phyloP scores from a whole-genome alignment of 2,888 invertebrate genomes.

The Caenorhabditis sp. region DNA sequence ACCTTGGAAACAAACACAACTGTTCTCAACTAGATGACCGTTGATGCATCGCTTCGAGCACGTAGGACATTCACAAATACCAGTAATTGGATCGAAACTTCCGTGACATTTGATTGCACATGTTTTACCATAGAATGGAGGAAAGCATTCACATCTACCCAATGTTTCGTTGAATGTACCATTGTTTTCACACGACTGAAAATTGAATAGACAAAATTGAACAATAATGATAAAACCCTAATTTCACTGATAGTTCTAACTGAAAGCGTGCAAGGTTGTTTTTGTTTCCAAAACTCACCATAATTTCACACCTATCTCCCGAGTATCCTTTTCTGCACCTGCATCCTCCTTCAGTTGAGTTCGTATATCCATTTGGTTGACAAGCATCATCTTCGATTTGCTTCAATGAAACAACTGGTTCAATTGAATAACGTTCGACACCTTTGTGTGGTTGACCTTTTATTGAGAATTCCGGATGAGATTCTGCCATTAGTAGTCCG shows the following conservation, averaged over 20 bases:
- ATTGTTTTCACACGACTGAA: conserved; percentile 32
- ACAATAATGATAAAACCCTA: no score
- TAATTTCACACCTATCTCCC: conserved; percentile 32
- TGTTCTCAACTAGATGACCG: conserved; percentile 41
- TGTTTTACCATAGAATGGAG: conserved; percentile 38
- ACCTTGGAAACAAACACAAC: conserved; percentile 39
- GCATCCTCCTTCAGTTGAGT: conserved; percentile 44
- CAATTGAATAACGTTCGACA: not conserved
- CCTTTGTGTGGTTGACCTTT: conserved; percentile 34
- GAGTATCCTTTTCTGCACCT: conserved; percentile 33
- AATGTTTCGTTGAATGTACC: conserved; percentile 35
- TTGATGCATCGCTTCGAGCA: conserved; percentile 43
- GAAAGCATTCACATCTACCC: conserved; percentile 39
- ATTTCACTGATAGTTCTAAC: no score
- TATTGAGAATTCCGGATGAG: conserved; percentile 31
- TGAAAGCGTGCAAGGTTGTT: no score
- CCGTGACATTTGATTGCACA: conserved; percentile 42
- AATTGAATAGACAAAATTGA: no score
- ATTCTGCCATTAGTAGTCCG: conserved; percentile 30
- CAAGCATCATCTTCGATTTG: no score
- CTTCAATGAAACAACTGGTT: no score
- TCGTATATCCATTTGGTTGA: conserved; percentile 16
- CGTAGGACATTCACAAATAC: conserved; percentile 35
- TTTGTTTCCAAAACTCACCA: conserved; percentile 4
- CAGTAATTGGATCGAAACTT: conserved; percentile 39